Evolutionary conservation across 1,140 invertebrate species (phyloP), one percentile per base, ranked within the genome.

Genomic region (Drosophila neocordata): DNA sequence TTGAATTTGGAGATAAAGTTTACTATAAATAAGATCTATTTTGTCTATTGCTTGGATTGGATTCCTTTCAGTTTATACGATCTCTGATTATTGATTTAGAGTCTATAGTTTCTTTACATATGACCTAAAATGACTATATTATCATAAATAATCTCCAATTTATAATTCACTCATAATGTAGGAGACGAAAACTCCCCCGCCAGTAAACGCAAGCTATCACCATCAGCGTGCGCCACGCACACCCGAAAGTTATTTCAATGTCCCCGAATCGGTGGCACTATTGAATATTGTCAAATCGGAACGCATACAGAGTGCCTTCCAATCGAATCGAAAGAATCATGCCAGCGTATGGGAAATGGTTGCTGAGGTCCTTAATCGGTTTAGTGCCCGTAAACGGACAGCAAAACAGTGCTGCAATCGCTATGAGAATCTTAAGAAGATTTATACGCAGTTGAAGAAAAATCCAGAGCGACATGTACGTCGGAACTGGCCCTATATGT

Each of bases 341-440:
- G 90, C 90, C 51, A 91, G 90, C 53, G 90, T 91, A 0, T 91
- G 90, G 90, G 90, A 91, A 52, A 91, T 91, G 90, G 90, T 91
- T 4, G 90, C 90, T 53, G 88, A 90, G 68, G 89, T 91, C n/a
- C 69, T 91, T 5, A 91, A 91, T 44, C 89, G 90, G 0, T 91
- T 84, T 60, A 91, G 90, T 27, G 66, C 84, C 0, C 64, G 90
- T 0, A 91, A 91, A 48, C 72, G 90, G 0, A 91, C 88, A 2
- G 90, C 90, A 8, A 91, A 91, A 20, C 90, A 91, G 56, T 91
- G 90, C 7, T 91, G 90, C 60, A 91, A 91, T 73, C 90, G 90
- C 2, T 91, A 91, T 62, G 90, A 91, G 74, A 91, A 91, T 37
- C 77, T 91, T 3, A 91, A 91, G 63, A 91, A 91, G 68, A 91